phyloP scores from a whole-genome alignment of 2,888 invertebrate genomes.

The Erannis defoliaria region DNA sequence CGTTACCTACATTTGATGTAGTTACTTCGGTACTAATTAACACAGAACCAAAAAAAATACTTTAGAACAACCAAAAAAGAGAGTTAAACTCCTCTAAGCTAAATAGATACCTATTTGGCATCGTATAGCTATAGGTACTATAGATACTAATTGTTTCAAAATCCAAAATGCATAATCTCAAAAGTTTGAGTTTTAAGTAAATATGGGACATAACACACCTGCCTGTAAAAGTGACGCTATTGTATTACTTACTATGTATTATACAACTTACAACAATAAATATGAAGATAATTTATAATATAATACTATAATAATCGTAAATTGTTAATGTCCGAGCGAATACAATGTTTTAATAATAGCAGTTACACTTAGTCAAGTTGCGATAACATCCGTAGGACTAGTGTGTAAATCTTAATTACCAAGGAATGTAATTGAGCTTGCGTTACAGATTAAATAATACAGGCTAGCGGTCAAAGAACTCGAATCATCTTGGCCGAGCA shows the following conservation, averaged over 20 bases:
- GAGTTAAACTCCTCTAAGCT: too few species aligned
- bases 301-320: background rate
- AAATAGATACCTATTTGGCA: too few species aligned
- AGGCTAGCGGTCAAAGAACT: constrained; percentile 29
- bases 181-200: too few species aligned
- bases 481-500: constrained; percentile 13
- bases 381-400: background rate
- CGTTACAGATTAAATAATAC: background rate
- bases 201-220: background rate
- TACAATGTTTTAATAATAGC: constrained; percentile 1
- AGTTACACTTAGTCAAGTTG: constrained; percentile 2
- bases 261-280: background rate
- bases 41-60: too few species aligned
- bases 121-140: too few species aligned
- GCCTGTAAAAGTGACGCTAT: background rate
- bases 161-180: too few species aligned
- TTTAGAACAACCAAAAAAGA: too few species aligned
- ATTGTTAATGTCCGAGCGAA: background rate
- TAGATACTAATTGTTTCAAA: too few species aligned
- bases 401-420: background rate
- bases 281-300: background rate
- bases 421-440: background rate
- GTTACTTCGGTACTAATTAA: too few species aligned
- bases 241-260: background rate
- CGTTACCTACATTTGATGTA: too few species aligned